These are phyloP conservation scores for Micrasema longulum DNA, from an alignment of 1,140 invertebrate genomes.

Conservation along the genomic window DNA sequence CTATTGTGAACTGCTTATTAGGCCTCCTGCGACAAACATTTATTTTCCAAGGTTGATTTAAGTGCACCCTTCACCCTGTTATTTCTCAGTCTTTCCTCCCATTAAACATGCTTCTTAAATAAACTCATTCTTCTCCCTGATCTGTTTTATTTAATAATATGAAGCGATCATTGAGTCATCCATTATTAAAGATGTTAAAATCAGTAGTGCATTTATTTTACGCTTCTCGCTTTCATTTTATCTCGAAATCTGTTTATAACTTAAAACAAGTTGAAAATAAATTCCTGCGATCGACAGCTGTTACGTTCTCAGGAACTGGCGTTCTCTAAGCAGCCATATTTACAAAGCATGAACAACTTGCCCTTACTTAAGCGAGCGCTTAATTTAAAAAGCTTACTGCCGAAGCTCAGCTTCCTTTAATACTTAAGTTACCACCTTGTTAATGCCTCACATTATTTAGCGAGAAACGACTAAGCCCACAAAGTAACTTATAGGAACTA, in stretches of 20 bases:
- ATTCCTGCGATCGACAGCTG: conserved; percentile 3
- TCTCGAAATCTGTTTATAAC: conserved; percentile 34
- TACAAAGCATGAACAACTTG: conserved; percentile 14
- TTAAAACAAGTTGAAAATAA: not conserved
- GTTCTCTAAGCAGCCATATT: not conserved
- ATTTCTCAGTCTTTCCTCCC: too few relatives aligned
- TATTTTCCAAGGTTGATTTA: too few relatives aligned
- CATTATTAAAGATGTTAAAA: not conserved
- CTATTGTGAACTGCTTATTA: too few relatives aligned
- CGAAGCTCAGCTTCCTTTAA: conserved; percentile 49
- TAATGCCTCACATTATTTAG: conserved; percentile 54
- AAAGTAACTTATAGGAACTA: conserved; percentile 46
- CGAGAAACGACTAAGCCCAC: conserved; percentile 36
- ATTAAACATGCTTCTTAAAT: too few relatives aligned
- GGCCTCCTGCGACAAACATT: too few relatives aligned
- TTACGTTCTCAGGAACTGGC: conserved; percentile 9
- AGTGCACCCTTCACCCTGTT: too few relatives aligned
- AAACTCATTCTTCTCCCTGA: too few relatives aligned
- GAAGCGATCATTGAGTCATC: too few relatives aligned
- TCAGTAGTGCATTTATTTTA: conserved; percentile 18
- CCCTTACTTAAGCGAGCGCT: conserved; percentile 31
- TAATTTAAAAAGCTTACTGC: conserved; percentile 54
- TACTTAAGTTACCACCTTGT: conserved; percentile 54
- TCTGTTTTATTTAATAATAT: too few relatives aligned
- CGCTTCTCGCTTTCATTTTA: conserved; percentile 1